phyloP scores from a whole-genome alignment of 2,797 vertebrate species.

The Choloepus didactylus region DNA sequence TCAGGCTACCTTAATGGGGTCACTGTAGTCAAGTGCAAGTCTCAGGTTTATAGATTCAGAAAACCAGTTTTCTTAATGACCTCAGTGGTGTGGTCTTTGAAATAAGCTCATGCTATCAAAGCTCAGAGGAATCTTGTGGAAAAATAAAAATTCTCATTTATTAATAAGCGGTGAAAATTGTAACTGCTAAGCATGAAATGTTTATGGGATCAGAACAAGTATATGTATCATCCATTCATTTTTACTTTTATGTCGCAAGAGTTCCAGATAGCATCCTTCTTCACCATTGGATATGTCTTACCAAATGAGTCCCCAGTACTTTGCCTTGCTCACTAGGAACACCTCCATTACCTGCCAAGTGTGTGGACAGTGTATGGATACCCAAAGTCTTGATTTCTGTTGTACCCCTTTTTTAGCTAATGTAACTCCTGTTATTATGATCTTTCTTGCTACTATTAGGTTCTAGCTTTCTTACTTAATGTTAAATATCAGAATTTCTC shows the following conservation, averaged over 20 bases:
- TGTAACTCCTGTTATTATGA: not conserved
- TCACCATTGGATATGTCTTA: not conserved
- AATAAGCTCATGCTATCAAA: not conserved
- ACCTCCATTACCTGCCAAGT: not conserved
- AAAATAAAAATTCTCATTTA: not conserved
- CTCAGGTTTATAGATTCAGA: not conserved
- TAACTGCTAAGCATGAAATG: not conserved
- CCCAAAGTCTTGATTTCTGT: not conserved
- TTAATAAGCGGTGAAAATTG: not conserved
- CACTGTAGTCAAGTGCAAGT: not conserved
- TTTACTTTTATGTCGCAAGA: not conserved
- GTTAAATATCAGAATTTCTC: not conserved
- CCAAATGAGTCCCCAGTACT: not conserved
- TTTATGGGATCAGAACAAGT: not conserved
- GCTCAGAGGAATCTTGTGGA: not conserved
- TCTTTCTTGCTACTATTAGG: not conserved
- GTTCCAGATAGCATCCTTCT: not conserved
- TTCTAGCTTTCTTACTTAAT: constrained; percentile 36
- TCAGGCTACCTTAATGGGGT: not conserved
- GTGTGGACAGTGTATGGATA: not conserved
- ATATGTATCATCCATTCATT: not conserved
- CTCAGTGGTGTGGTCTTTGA: not conserved
- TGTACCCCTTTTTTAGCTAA: not conserved
- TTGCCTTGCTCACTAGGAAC: not conserved
- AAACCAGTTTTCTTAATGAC: not conserved